Evolutionary conservation across 2,113 vertebrate species (phyloP), one percentile per base, ranked within the genome.

Genomic region (Acrocephalus kingi): DNA sequence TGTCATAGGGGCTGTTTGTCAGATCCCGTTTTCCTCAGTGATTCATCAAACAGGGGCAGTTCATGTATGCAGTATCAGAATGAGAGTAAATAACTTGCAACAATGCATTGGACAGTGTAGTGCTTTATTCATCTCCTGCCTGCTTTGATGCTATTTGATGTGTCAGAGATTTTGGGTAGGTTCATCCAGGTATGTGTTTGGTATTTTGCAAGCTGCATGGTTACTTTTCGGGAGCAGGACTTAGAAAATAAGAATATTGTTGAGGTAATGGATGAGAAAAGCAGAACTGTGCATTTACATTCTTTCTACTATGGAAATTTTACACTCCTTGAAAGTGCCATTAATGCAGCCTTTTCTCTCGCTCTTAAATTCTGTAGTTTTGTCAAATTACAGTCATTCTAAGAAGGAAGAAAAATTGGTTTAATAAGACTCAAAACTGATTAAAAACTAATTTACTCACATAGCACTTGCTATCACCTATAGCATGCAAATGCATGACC

Each of bases 1-100:
- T 98, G 97, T 98, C 97, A 95, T 88, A 95, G 93, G 88, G 93
- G 79, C 52, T 93, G 95, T 97, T 95, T 98, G 96, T 98, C 98
- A 98, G 77, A 77, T 97, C 80, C 71, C 78, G 80, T 98, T 98
- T 97, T 97, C 89, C 66, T 95, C 84, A 86, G 97, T 92, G 96
- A 97, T 98, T 95, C 93, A 95, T 98, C 97, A 97, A 84, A 71
- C 48, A 37, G 87, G 80, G 84, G 87, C 95, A 95, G 95, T 94
- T 97, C 96, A 95, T 93, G 95, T 97, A 97, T 96, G 92, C 68
- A 55, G 72, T 59, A 94, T 95, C 92, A 94, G 89, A 97, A 94
- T 73, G 59, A 91, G 85, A 97, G 97, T 96, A 97, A 97, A 97
- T 96, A 98, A 96, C 87, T 91, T 92, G 79, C 93, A 93, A 64